These are phyloP conservation scores for Parascotia fuliginaria DNA, from an alignment of 2,888 invertebrate species.

Conservation along the genomic window DNA sequence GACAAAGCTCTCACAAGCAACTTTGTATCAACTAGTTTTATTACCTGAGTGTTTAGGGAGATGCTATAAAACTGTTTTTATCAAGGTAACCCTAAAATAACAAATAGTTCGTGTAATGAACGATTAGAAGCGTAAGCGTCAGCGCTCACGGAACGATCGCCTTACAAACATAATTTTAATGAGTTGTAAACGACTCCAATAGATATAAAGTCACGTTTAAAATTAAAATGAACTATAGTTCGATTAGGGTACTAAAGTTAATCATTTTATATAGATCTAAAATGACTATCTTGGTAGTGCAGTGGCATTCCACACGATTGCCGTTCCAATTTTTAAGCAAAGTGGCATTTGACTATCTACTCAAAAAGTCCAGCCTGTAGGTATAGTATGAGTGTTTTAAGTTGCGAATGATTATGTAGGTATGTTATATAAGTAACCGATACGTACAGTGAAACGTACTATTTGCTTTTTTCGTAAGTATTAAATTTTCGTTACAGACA, in stretches of 20 bases:
- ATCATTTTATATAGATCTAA: background rate
- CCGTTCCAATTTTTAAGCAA: no score
- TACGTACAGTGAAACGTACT: no score
- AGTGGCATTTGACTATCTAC: no score
- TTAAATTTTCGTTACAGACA: no score
- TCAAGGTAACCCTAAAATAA: constrained; percentile 44
- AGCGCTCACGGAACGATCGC: constrained; percentile 59
- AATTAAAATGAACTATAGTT: constrained; percentile 16
- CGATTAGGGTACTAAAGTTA: constrained; percentile 1
- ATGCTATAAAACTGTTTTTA: background rate
- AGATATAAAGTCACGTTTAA: constrained; percentile 16
- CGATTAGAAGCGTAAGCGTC: constrained; percentile 63
- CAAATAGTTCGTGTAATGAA: constrained; percentile 59
- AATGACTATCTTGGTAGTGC: background rate
- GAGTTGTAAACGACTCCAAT: constrained; percentile 57
- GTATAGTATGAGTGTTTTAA: no score
- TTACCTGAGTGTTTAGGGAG: background rate
- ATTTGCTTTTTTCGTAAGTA: no score
- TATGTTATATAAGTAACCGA: no score
- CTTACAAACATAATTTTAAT: constrained; percentile 66
- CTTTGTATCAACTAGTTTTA: no score
- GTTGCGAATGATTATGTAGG: no score
- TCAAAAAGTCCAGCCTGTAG: no score
- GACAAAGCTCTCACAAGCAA: no score
- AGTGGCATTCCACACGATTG: background rate